Percentiles rank a stretch among this genome's conserved stretches.
phyloP scores from a whole-genome alignment of 2,797 vertebrate genomes.

The Sebastes miniatus region DNA sequence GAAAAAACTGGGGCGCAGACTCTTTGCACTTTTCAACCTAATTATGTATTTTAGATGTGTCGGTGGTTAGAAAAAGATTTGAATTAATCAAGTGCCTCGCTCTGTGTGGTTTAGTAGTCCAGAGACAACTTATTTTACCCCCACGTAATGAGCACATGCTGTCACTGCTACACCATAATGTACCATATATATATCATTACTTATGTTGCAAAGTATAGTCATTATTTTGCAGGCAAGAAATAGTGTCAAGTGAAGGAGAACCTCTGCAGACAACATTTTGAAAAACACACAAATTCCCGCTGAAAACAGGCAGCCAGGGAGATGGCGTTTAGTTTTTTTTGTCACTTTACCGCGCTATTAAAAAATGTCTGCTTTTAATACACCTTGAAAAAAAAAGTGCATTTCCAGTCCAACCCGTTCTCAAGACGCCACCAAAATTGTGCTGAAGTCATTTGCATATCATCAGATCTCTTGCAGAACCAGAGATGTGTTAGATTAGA shows the following conservation, averaged over 20 bases:
- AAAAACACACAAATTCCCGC: slow-evolving; percentile 6
- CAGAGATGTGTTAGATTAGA: slow-evolving; percentile 41
- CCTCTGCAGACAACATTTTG: not conserved
- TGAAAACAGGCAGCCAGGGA: not conserved
- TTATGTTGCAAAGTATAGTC: not conserved
- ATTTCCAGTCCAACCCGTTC: slow-evolving; percentile 24
- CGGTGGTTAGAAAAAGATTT: slow-evolving; percentile 1
- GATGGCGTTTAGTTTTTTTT: not conserved
- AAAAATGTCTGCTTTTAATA: slow-evolving; percentile 26
- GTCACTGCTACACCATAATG: not conserved
- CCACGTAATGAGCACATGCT: slow-evolving; percentile 1
- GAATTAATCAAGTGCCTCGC: slow-evolving; percentile 15
- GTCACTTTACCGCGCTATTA: not conserved
- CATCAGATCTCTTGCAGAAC: slow-evolving; percentile 41
- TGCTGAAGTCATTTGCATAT: slow-evolving; percentile 42
- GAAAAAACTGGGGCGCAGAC: not conserved
- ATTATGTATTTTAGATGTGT: slow-evolving; percentile 31
- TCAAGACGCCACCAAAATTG: slow-evolving; percentile 3
- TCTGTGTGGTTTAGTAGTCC: not conserved
- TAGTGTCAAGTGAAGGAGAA: not conserved
- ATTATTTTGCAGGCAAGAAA: slow-evolving; percentile 22
- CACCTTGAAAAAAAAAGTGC: not conserved
- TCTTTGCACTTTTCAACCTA: slow-evolving; percentile 26
- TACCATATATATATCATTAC: not conserved
- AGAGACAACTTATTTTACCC: not conserved